These are phyloP conservation scores for Vulpes lagopus DNA, from an alignment of 2,113 vertebrate species.

Conservation along the genomic window DNA sequence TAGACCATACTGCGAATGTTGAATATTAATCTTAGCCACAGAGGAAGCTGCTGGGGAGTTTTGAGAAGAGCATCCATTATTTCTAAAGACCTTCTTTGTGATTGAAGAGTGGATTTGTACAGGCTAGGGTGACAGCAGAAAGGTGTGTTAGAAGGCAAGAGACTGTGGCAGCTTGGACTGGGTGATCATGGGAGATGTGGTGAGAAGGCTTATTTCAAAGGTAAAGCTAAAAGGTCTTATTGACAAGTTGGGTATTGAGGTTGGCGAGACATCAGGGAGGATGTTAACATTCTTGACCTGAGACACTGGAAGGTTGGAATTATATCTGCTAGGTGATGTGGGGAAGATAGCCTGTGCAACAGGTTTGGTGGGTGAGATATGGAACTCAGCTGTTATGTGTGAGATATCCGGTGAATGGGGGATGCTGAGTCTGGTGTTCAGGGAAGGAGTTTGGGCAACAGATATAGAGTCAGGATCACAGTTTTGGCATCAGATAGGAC, in stretches of 20 bases:
- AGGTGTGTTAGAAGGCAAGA: background rate
- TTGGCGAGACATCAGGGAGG: background rate
- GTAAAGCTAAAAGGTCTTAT: background rate
- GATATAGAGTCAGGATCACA: background rate
- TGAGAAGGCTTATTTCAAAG: background rate
- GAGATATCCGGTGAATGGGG: background rate
- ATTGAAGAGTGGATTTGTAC: background rate
- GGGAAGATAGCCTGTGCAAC: background rate
- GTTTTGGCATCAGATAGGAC: background rate
- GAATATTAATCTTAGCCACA: background rate
- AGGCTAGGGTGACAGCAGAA: background rate
- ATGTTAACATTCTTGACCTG: background rate
- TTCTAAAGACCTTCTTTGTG: background rate
- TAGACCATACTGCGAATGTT: accelerated
- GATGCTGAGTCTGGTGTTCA: background rate
- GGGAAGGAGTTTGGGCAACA: background rate
- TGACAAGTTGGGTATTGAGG: background rate
- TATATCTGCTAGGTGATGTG: background rate
- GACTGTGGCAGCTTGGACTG: background rate
- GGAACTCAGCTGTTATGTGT: background rate
- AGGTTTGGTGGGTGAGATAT: background rate
- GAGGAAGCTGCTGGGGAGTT: background rate
- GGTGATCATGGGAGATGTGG: background rate
- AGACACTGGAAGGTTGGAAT: background rate
- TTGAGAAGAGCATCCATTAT: background rate